Base-by-base conservation (phyloP, 2,113 vertebrate genomes). In the Strigops habroptila region DNA sequence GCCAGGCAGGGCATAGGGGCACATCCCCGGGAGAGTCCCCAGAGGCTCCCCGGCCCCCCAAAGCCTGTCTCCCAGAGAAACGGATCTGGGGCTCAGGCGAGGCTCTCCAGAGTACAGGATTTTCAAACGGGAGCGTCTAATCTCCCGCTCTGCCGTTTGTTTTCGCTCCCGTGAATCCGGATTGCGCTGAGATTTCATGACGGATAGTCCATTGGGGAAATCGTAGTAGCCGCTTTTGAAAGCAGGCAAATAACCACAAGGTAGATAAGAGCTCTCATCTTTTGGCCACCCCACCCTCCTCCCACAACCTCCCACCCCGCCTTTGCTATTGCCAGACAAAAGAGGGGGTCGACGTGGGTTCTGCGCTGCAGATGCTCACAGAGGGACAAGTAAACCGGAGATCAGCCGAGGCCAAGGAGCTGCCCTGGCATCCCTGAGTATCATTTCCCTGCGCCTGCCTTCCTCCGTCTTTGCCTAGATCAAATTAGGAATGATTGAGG, bases 301-400 rank as follows among this genome's bases (percentile, higher is more conserved):
- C 27, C 5, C 13, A 12, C 76, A 82, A 33, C 71, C 44, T 59
- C 13, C 35, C 55, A 4, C 69, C 79, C 22, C 25, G 33, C 7
- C 63, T 67, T 60, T 35, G 39, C 82, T 83, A 27, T 12, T 65
- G 71, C 55, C 59, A 93, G 73, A 92, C 92, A 86, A 94, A 93
- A 79, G 68, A 92, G 46, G 25, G 68, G 59, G 53, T 86, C 67
- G 68, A 57, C 33, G 68, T 51, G 49, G 67, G 59, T 41, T 93
- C 80, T 94, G 85, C 4, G 17, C 71, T 83, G 86, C 95, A 91
- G 88, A 93, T 92, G 91, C 86, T 94, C 91, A 33, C 49, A 49
- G 88, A 67, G 46, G 69, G 53, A 77, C 88, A 46, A 68, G 76
- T 37, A 86, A 95, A 81, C 65, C 33, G 5, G 46, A 64, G 93